These are phyloP conservation scores for Microcebus griseorufus DNA, from an alignment of 2,113 vertebrate species.

Conservation along the genomic window DNA sequence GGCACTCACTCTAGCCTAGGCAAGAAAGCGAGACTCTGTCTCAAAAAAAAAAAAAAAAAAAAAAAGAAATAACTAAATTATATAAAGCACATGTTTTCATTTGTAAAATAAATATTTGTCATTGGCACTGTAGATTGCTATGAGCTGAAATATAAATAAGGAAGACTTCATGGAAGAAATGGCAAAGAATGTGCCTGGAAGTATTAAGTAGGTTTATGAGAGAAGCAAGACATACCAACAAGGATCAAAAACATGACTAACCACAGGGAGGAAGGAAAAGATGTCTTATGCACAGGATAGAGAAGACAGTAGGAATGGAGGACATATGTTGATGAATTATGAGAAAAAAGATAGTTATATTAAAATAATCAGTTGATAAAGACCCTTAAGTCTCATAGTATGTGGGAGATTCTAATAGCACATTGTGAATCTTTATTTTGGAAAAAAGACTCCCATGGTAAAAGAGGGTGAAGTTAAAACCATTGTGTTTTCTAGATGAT, in stretches of 20 bases:
- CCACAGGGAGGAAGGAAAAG: background rate
- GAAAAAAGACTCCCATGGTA: background rate
- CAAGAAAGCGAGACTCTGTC: too few species aligned
- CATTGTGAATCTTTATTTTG: background rate
- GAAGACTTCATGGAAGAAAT: background rate
- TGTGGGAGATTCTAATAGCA: background rate
- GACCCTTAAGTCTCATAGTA: background rate
- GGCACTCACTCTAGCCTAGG: too few species aligned
- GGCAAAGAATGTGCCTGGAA: background rate
- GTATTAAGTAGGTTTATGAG: background rate
- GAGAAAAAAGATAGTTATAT: accelerated
- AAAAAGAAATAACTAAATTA: too few species aligned
- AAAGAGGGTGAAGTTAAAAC: background rate
- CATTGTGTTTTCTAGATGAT: background rate
- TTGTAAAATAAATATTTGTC: background rate
- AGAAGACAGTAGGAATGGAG: background rate
- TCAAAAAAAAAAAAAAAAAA: too few species aligned
- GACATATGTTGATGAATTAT: background rate
- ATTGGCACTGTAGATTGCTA: background rate
- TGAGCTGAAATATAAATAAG: background rate
- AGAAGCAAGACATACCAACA: background rate
- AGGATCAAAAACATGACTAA: background rate
- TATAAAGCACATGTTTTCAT: background rate
- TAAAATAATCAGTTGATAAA: background rate
- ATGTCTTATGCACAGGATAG: background rate